phyloP scores from a whole-genome alignment of 2,888 invertebrate genomes.

The Cryptocephalus primarius region DNA sequence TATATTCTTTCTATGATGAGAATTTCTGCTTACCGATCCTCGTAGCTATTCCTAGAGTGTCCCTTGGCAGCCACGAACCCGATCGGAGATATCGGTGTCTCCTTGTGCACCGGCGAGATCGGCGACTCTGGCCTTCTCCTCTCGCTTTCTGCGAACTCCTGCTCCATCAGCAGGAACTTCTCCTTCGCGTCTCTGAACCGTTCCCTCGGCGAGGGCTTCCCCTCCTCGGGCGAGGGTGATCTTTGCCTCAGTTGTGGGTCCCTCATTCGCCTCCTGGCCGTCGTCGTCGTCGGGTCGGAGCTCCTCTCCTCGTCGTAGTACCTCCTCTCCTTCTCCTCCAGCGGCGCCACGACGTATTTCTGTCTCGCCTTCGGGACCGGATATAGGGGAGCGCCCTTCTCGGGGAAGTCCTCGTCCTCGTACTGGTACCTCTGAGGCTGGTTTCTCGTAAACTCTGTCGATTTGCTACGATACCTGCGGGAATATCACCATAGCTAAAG shows the following conservation, averaged over 20 bases:
- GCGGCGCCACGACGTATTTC: slow-evolving; percentile 13
- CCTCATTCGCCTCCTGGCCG: slow-evolving; percentile 8
- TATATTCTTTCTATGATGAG: too few species aligned
- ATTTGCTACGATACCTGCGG: slow-evolving; percentile 16
- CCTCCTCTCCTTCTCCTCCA: slow-evolving; percentile 12
- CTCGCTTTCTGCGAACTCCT: slow-evolving; percentile 52
- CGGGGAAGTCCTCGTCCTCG: slow-evolving; percentile 20
- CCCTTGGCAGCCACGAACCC: slow-evolving; percentile 5
- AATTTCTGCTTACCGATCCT: slow-evolving; percentile 10
- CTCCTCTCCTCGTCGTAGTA: slow-evolving; percentile 12
- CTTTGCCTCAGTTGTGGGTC: slow-evolving; percentile 20
- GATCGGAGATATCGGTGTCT: too few species aligned
- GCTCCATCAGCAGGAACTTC: slow-evolving; percentile 70
- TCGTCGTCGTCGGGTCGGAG: slow-evolving; percentile 9
- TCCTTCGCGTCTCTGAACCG: slow-evolving; percentile 79
- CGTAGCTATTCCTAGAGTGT: slow-evolving; percentile 13
- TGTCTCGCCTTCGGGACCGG: slow-evolving; percentile 29
- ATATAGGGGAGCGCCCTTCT: slow-evolving; percentile 3
- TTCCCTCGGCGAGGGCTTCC: slow-evolving; percentile 55
- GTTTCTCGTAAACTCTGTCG: slow-evolving; percentile 16
- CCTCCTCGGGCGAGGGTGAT: slow-evolving; percentile 40
- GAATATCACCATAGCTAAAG: background rate
- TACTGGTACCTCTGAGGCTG: slow-evolving; percentile 15
- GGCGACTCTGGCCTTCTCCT: slow-evolving; percentile 22
- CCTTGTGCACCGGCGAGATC: slow-evolving; percentile 21